Evolutionary conservation across 2,113 vertebrate species (phyloP).

Genomic region (Tragelaphus buxtoni): DNA sequence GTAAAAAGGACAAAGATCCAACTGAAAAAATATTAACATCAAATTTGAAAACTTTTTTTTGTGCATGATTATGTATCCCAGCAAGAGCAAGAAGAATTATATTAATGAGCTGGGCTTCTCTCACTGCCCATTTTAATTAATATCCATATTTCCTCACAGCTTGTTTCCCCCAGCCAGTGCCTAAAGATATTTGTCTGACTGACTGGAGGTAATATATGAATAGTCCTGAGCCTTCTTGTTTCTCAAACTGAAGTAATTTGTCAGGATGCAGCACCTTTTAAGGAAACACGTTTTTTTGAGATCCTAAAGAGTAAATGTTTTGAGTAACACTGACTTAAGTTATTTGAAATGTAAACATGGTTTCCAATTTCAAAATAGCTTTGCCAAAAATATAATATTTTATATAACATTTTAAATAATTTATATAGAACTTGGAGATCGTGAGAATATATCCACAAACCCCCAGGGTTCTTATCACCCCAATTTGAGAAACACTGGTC

Average conservation of each 20-base stretch:
- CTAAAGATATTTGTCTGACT: neutral
- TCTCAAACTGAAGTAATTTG: neutral
- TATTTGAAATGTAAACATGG: constrained; percentile 15
- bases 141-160: neutral
- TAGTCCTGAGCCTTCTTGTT: neutral
- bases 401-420: neutral
- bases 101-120: neutral
- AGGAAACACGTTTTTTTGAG: constrained; percentile 15
- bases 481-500: constrained; percentile 47
- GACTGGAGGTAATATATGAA: neutral
- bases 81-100: neutral
- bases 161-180: neutral
- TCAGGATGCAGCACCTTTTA: constrained; percentile 8
- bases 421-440: neutral
- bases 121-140: constrained; percentile 22
- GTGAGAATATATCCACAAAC: constrained; percentile 29
- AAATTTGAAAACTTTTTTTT: neutral
- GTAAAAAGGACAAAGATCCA: constrained; percentile 13
- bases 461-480: constrained; percentile 33
- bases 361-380: constrained; percentile 12
- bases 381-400: neutral
- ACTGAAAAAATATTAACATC: constrained; percentile 2
- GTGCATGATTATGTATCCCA: neutral
- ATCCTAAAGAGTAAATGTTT: constrained; percentile 16
- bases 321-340: constrained; percentile 24